These are phyloP conservation scores for Scomber colias DNA, from an alignment of 2,113 vertebrate genomes.

Conservation along the genomic window DNA sequence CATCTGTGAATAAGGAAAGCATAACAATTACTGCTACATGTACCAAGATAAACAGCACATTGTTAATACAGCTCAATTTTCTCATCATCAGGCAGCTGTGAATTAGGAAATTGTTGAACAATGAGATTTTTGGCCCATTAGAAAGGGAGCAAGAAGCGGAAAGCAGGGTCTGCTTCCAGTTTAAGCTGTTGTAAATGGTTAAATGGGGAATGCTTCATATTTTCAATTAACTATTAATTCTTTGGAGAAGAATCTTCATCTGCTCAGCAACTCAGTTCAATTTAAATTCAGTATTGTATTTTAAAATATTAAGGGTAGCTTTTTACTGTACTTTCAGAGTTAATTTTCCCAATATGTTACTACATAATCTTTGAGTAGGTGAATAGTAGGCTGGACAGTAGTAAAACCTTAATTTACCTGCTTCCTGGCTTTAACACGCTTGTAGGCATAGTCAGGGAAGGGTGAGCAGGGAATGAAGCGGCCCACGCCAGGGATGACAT, in stretches of 20 bases:
- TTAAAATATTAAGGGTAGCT: background rate
- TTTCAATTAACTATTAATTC: background rate
- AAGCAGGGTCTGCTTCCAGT: conserved; percentile 7
- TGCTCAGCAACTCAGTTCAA: background rate
- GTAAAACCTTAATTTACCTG: conserved; percentile 84
- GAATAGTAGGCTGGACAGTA: background rate
- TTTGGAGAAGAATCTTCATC: background rate
- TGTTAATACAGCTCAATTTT: conserved; percentile 58
- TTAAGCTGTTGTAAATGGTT: background rate
- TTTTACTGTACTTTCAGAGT: background rate
- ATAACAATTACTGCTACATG: conserved; percentile 50
- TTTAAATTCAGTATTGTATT: background rate
- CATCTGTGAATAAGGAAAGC: conserved; percentile 68
- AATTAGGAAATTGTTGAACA: conserved; percentile 60
- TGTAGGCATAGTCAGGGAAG: conserved; percentile 96
- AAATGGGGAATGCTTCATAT: background rate
- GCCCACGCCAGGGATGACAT: conserved; percentile 90
- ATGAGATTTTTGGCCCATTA: conserved; percentile 22
- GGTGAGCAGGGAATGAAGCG: conserved; percentile 94
- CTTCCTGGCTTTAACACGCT: conserved; percentile 96
- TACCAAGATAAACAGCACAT: conserved; percentile 72
- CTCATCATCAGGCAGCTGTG: conserved; percentile 65
- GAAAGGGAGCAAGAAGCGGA: conserved; percentile 19
- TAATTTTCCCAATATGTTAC: too few relatives aligned
- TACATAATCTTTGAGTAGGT: too few relatives aligned